phyloP scores from a whole-genome alignment of 1,140 invertebrate species.

The Drosophila pseudoobscura region DNA sequence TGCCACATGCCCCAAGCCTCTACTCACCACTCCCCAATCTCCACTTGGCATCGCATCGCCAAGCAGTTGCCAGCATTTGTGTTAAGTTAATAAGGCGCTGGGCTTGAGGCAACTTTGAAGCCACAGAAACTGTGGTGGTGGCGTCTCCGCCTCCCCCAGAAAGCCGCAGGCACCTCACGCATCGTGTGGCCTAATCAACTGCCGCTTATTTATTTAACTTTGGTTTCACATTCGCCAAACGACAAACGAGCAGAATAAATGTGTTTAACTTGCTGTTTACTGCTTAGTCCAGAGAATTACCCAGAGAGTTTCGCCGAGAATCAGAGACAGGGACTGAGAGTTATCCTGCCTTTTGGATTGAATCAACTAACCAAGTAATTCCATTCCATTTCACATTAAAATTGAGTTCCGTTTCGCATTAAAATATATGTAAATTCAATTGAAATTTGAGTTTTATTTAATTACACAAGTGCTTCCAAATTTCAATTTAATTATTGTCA shows the following conservation, averaged over 20 bases:
- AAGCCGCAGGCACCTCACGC: slow-evolving; percentile 50
- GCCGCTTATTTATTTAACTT: slow-evolving; percentile 77
- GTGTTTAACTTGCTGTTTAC: slow-evolving; percentile 30
- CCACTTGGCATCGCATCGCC: slow-evolving; percentile 21
- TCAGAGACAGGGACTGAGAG: neutral
- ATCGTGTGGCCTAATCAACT: slow-evolving; percentile 69
- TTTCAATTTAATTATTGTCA: slow-evolving; percentile 31
- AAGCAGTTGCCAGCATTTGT: slow-evolving; percentile 67
- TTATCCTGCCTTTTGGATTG: neutral
- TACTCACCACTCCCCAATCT: neutral
- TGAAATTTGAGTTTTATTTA: slow-evolving; percentile 22
- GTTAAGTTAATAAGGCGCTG: slow-evolving; percentile 68
- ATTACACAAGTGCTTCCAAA: slow-evolving; percentile 3
- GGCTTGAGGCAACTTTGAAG: slow-evolving; percentile 5
- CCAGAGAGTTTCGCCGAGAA: neutral
- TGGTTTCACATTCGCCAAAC: slow-evolving; percentile 67
- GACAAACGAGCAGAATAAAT: slow-evolving; percentile 42
- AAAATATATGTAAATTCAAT: slow-evolving; percentile 21
- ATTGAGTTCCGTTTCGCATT: slow-evolving; percentile 20
- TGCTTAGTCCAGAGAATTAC: no score
- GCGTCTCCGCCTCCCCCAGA: no score
- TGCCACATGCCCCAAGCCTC: neutral
- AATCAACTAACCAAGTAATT: slow-evolving; percentile 47
- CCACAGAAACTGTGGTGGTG: neutral
- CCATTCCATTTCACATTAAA: slow-evolving; percentile 47